These are phyloP conservation scores for Olivierus martensii DNA, from an alignment of 1,140 invertebrate genomes.

Conservation along the genomic window DNA sequence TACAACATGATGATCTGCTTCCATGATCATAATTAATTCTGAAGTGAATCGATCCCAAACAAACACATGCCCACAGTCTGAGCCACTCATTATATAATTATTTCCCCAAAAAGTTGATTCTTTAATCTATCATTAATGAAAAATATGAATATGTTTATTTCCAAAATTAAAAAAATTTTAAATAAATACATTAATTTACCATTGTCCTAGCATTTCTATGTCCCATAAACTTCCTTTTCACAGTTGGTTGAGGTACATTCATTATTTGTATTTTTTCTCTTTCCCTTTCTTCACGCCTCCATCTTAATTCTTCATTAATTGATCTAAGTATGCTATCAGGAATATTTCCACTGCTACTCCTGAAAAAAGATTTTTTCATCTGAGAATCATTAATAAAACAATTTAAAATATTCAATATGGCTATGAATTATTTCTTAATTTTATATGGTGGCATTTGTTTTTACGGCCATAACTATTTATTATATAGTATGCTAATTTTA, in stretches of 20 bases:
- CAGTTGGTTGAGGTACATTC: constrained; percentile 38
- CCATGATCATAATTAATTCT: constrained; percentile 56
- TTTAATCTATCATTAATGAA: constrained; percentile 50
- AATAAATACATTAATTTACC: constrained; percentile 23
- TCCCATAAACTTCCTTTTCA: constrained; percentile 54
- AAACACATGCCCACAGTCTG: constrained; percentile 88
- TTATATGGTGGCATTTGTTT: too few species aligned
- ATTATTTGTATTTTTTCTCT: constrained; percentile 18
- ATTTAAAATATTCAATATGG: too few species aligned
- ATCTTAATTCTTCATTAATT: constrained; percentile 2
- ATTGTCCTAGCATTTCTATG: constrained; percentile 59
- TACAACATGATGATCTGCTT: constrained; percentile 76
- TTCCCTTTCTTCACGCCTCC: background rate
- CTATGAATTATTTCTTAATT: too few species aligned
- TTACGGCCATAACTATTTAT: too few species aligned
- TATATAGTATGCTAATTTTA: too few species aligned
- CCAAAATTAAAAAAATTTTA: background rate
- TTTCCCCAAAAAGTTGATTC: constrained; percentile 80
- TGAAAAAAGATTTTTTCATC: background rate
- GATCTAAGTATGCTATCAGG: constrained; percentile 3
- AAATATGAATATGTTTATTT: constrained; percentile 17
- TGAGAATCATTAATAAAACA: too few species aligned
- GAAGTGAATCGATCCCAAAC: constrained; percentile 86
- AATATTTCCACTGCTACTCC: background rate
- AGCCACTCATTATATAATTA: constrained; percentile 82